Evolutionary conservation across 2,888 invertebrate genomes (phyloP).

Genomic region (Drosophila demipolita): DNA sequence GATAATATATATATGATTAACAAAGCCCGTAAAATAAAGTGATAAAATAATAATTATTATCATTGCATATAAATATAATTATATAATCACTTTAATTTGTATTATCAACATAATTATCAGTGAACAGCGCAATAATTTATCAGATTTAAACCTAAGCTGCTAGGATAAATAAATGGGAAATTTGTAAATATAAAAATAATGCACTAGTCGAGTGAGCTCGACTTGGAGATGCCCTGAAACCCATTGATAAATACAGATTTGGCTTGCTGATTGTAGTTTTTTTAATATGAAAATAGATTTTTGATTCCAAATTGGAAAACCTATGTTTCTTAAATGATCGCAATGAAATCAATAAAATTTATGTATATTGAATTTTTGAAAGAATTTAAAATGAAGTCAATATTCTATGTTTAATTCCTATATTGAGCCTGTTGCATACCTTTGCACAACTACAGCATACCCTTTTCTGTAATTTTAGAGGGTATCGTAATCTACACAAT

Average conservation of each 20-base stretch:
- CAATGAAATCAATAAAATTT: not conserved
- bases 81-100: not conserved
- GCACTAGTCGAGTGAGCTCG: not conserved
- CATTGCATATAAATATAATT: not conserved
- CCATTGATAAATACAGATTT: not conserved
- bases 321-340: not conserved
- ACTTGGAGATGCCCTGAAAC: not conserved
- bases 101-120: not conserved
- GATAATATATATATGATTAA: not conserved
- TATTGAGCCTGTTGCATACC: not conserved
- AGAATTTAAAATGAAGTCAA: not conserved
- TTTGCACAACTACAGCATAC: not conserved
- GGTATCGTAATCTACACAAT: not conserved
- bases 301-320: not conserved
- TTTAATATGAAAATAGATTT: not conserved
- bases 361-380: not conserved
- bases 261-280: not conserved
- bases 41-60: not conserved
- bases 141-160: not conserved
- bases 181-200: not conserved
- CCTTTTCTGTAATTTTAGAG: not conserved
- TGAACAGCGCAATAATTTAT: not conserved
- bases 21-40: not conserved
- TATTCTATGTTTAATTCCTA: too few species aligned
- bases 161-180: not conserved